Base-by-base conservation (phyloP, 2,888 invertebrate species). In the Hypolimnas misippus region DNA sequence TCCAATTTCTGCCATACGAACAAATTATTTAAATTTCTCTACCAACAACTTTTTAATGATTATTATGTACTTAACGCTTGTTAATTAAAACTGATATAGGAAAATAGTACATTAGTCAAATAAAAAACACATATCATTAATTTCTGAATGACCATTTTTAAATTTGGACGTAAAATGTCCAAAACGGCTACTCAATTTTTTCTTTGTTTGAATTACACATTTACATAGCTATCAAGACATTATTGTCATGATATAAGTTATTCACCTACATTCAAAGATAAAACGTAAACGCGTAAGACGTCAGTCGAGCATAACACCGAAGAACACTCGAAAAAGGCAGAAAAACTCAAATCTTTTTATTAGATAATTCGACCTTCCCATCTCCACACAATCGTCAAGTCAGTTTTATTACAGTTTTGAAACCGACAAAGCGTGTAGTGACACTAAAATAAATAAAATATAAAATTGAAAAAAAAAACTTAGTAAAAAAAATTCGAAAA, bases 361-460 rank as follows among this genome's bases (percentile, higher is more conserved):
- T 8, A 63, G 64, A 68, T 65, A 64, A 64, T n/a, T n/a, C 40
- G 56, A 29, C 66, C 60, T 68, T 55, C 61, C 16, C 61, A 44
- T 44, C 56, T 59, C 29, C 16, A 44, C 19, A 10, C n/a, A 40
- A 51, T 44, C 33, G 31, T 54, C 44, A 35, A 17, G 50, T 46
- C 67, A 67, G 65, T 67, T 52, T n/a, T 17, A 53, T 58, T 35
- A 8, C 3, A 16, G 42, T 38, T 59, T 55, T 25, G 19, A 14
- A 35, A 31, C 16, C 40, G 54, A 35, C 33, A 35, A 16, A 62
- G 25, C 52, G 62, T 57, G 52, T 59, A 38, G 38, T 19, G 21
- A 3, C 0, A 6, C 5, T 19, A n/a, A 17, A n/a, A 25, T 33
- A 35, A 29, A 57, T 51, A 40, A 57, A 44, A 57, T 42, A 57